These are phyloP conservation scores for Synanceia verrucosa DNA, from an alignment of 2,797 vertebrate species.

Conservation along the genomic window DNA sequence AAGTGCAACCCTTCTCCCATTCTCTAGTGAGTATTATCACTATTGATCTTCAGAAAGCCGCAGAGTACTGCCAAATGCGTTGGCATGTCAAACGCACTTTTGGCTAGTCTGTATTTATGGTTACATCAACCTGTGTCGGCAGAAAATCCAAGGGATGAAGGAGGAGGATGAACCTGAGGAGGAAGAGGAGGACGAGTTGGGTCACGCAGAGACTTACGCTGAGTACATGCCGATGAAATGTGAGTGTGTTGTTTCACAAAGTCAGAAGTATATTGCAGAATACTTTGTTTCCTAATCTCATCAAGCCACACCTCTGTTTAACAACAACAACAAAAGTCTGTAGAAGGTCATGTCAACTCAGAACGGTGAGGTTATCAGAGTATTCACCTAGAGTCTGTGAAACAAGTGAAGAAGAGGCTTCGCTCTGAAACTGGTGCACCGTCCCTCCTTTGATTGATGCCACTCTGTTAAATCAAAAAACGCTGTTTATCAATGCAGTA, in stretches of 20 bases:
- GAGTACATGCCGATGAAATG: slow-evolving; percentile 99
- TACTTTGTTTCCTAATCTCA: not conserved
- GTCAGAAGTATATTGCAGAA: not conserved
- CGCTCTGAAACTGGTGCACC: not conserved
- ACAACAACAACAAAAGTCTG: not conserved
- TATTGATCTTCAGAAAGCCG: not conserved
- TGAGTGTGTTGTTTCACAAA: slow-evolving; percentile 65
- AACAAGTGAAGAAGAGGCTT: not conserved
- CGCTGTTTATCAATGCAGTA: slow-evolving; percentile 78
- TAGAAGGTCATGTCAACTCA: not conserved
- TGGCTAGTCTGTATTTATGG: not conserved
- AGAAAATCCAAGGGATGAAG: slow-evolving; percentile 91
- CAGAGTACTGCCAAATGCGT: not conserved
- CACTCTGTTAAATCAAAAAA: not conserved
- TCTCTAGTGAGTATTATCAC: slow-evolving; percentile 85
- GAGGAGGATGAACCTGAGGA: slow-evolving; percentile 97
- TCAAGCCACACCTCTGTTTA: not conserved
- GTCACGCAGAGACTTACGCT: slow-evolving; percentile 97
- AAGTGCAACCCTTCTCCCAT: slow-evolving; percentile 92
- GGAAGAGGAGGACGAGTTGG: slow-evolving; percentile 98
- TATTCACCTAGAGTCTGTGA: not conserved
- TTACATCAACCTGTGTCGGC: slow-evolving; percentile 27
- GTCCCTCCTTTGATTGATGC: not conserved
- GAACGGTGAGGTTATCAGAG: not conserved
- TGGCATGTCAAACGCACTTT: not conserved